phyloP scores from a whole-genome alignment of 37 sponge, comb jelly and placozoan genomes.

The Axinella damicornis region DNA sequence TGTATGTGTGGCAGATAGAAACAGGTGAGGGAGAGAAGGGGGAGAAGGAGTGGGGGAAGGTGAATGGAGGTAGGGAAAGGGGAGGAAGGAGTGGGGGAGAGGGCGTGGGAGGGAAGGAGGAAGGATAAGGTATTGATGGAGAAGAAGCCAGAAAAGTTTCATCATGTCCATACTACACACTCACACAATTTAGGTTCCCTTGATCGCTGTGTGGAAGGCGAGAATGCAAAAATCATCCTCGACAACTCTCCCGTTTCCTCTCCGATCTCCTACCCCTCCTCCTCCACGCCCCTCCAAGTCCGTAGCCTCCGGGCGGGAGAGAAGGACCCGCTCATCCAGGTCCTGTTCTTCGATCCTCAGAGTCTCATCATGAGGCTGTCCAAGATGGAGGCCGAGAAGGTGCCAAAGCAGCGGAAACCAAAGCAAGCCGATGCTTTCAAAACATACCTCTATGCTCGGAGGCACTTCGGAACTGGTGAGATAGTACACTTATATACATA shows the following conservation, averaged over 20 bases:
- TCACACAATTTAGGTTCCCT: conserved; percentile 56
- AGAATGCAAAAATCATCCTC: conserved; percentile 56
- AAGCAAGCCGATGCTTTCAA: conserved; percentile 63
- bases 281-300: conserved; percentile 34
- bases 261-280: too few relatives aligned
- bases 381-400: conserved; percentile 25
- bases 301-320: conserved; percentile 35
- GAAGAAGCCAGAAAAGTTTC: too few relatives aligned
- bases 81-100: too few relatives aligned
- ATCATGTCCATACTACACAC: neutral
- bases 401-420: conserved; percentile 14
- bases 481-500: neutral
- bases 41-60: too few relatives aligned
- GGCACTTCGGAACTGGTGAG: conserved; percentile 51
- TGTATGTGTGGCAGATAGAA: conserved; percentile 94
- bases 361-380: conserved; percentile 60
- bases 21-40: conserved; percentile 43
- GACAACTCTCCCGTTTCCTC: neutral
- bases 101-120: too few relatives aligned
- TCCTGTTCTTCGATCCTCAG: conserved; percentile 71
- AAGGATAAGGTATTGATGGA: too few relatives aligned
- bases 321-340: conserved; percentile 45
- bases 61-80: too few relatives aligned
- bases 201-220: conserved; percentile 82
- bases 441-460: conserved; percentile 62